Evolutionary conservation across 2,113 vertebrate species (phyloP).

Genomic region (Empidonax alnorum): DNA sequence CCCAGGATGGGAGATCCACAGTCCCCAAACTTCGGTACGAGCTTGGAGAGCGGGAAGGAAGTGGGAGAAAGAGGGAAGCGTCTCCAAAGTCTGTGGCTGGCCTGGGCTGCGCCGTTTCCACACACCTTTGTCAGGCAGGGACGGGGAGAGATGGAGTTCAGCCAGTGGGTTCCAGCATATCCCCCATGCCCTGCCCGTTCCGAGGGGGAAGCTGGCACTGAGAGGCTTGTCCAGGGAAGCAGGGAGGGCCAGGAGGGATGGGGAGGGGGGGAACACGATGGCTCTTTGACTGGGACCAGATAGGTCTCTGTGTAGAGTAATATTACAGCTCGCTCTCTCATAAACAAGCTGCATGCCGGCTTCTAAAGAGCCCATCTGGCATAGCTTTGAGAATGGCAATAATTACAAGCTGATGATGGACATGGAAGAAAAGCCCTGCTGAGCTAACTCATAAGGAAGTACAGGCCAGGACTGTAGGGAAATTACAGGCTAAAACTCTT

Average conservation of each 20-base stretch:
- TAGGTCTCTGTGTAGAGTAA: slow-evolving; percentile 79
- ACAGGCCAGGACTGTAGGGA: slow-evolving; percentile 80
- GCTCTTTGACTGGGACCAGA: slow-evolving; percentile 77
- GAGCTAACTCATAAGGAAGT: slow-evolving; percentile 83
- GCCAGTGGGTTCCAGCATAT: neutral
- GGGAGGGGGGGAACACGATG: slow-evolving; percentile 13
- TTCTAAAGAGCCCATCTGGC: slow-evolving; percentile 85
- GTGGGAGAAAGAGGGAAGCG: neutral
- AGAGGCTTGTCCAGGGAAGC: neutral
- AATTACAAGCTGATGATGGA: slow-evolving; percentile 89
- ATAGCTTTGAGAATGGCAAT: slow-evolving; percentile 85
- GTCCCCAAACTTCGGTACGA: neutral
- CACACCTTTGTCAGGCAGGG: neutral
- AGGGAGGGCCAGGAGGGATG: slow-evolving; percentile 11
- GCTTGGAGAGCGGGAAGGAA: neutral
- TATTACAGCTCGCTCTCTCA: slow-evolving; percentile 76
- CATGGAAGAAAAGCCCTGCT: slow-evolving; percentile 79
- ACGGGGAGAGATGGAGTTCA: neutral
- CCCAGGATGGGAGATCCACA: slow-evolving; percentile 15
- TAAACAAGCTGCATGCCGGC: slow-evolving; percentile 81
- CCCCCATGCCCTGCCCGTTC: neutral
- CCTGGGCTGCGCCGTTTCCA: neutral
- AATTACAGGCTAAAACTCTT: slow-evolving; percentile 86
- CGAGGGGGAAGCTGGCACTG: neutral
- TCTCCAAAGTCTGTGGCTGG: neutral